Evolutionary conservation across 2,797 vertebrate genomes (phyloP).

Genomic region (Coilia nasus): DNA sequence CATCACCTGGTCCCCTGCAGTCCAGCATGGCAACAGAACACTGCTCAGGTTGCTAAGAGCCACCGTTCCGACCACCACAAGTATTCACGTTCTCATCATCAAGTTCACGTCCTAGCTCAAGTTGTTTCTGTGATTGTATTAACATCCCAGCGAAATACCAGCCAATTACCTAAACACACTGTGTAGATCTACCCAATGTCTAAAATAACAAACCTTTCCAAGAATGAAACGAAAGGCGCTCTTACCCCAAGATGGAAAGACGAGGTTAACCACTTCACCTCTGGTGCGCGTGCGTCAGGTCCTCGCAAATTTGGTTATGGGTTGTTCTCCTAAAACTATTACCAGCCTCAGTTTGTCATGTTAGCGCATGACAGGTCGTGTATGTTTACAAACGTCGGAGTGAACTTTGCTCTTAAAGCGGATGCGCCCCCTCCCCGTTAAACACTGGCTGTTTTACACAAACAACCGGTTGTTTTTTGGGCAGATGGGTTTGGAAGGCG

Average conservation of each 20-base stretch:
- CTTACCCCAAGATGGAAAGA: conserved; percentile 13
- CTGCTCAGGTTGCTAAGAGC: background rate
- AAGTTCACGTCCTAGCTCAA: background rate
- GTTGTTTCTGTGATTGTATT: background rate
- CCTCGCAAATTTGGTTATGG: background rate
- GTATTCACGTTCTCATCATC: background rate
- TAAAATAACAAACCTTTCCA: background rate
- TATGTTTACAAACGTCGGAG: conserved; percentile 17
- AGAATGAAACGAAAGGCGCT: background rate
- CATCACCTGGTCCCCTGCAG: conserved; percentile 2
- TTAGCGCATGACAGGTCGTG: conserved; percentile 16
- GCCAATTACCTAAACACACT: no score
- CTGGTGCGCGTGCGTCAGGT: background rate
- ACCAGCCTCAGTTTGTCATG: conserved; percentile 41
- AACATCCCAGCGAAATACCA: background rate
- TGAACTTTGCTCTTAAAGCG: conserved; percentile 40
- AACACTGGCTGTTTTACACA: background rate
- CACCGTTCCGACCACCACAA: background rate
- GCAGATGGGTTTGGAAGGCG: background rate
- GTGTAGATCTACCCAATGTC: no score
- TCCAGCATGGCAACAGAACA: background rate
- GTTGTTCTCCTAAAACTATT: background rate
- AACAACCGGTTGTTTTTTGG: background rate
- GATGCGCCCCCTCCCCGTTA: background rate
- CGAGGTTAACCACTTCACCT: conserved; percentile 15